These are phyloP conservation scores for Brachylomia viminalis DNA, from an alignment of 2,888 invertebrate genomes.

Conservation along the genomic window DNA sequence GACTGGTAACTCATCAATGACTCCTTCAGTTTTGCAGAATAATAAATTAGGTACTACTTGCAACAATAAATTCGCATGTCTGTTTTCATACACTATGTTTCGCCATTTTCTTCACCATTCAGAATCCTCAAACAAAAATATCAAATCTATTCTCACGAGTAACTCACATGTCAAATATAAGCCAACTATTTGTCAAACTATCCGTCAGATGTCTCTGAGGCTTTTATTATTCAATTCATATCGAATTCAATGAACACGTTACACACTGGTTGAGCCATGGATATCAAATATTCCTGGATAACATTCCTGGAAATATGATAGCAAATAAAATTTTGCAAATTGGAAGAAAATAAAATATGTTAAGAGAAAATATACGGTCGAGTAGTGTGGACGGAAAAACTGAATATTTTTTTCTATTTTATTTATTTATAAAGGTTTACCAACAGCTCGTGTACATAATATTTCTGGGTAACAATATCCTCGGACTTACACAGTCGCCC, in stretches of 20 bases:
- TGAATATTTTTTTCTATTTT: too few species aligned
- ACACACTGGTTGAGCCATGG: slow-evolving; percentile 8
- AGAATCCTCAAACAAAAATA: background rate
- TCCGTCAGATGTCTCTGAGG: slow-evolving; percentile 2
- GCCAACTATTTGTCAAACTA: slow-evolving; percentile 2
- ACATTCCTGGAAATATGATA: slow-evolving; percentile 24
- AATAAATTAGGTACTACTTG: background rate
- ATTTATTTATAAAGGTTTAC: too few species aligned
- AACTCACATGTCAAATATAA: background rate
- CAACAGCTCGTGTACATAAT: too few species aligned
- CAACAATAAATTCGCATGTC: background rate
- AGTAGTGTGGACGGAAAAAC: background rate
- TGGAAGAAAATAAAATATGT: slow-evolving; percentile 35
- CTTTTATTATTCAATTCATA: slow-evolving; percentile 24
- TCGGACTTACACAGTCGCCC: too few species aligned
- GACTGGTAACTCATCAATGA: too few species aligned
- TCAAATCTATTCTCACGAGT: background rate
- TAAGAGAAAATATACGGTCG: slow-evolving; percentile 2
- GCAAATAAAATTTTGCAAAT: slow-evolving; percentile 40
- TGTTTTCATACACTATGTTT: background rate
- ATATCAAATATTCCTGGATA: slow-evolving; percentile 5
- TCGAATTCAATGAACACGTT: slow-evolving; percentile 34
- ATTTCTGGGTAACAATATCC: too few species aligned
- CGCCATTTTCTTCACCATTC: background rate
- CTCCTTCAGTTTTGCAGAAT: background rate